Percentiles rank a stretch among this genome's conserved stretches.
These are phyloP conservation scores for Danio jaintianensis DNA, from an alignment of 2,797 vertebrate species.

Conservation along the genomic window DNA sequence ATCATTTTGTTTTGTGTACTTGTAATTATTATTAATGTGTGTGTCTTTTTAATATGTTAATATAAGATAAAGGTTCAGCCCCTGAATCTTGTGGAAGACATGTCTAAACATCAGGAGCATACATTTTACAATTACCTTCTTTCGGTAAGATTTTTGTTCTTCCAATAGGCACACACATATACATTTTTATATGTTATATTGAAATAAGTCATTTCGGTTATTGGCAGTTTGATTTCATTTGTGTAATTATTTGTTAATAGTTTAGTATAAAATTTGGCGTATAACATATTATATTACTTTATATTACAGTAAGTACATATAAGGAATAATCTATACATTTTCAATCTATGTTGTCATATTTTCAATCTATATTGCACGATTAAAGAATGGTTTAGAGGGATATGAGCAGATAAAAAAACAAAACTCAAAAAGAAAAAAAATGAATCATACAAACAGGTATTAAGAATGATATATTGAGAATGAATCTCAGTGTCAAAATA, in stretches of 20 bases:
- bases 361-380: neutral
- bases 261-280: too few species aligned
- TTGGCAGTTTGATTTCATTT: too few species aligned
- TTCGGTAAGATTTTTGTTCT: neutral
- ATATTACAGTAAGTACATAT: too few species aligned
- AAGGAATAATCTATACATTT: too few species aligned
- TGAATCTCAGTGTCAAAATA: conserved; percentile 49
- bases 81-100: conserved; percentile 89
- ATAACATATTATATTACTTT: too few species aligned
- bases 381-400: conserved; percentile 20
- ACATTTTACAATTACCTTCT: neutral
- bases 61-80: conserved; percentile 82
- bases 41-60: conserved; percentile 9
- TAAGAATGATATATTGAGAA: conserved; percentile 37
- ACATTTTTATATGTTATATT: neutral
- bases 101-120: conserved; percentile 83
- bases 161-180: neutral
- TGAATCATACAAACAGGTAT: conserved; percentile 55
- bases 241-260: too few species aligned
- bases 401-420: conserved; percentile 9
- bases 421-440: conserved; percentile 49
- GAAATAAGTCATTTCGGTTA: too few species aligned
- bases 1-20: neutral
- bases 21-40: neutral
- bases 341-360: neutral